phyloP scores from a whole-genome alignment of 2,888 invertebrate species.

The Coecobrya sp. region DNA sequence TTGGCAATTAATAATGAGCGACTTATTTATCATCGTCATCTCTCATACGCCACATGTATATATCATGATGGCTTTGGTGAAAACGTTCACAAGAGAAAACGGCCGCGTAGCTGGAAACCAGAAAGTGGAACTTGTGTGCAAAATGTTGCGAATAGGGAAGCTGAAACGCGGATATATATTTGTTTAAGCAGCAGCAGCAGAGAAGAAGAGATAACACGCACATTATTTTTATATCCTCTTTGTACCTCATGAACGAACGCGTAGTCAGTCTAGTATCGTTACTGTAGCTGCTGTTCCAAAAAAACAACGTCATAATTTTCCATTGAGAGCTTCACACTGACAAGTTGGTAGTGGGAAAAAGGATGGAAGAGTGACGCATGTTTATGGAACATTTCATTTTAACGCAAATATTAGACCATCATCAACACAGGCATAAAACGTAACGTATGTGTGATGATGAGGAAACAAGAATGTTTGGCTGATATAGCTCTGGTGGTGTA shows the following conservation, averaged over 20 bases:
- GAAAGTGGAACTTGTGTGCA: not conserved
- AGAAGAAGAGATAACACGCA: not conserved
- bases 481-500: too few species aligned
- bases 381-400: too few species aligned
- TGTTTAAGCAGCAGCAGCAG: not conserved
- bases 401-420: too few species aligned
- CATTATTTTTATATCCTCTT: not conserved
- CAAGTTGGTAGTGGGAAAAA: too few species aligned
- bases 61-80: not conserved
- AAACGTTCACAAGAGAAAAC: not conserved
- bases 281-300: not conserved
- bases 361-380: too few species aligned
- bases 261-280: not conserved
- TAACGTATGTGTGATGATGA: too few species aligned
- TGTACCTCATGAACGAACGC: not conserved
- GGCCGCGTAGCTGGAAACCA: not conserved
- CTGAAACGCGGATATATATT: not conserved
- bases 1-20: slow-evolving; percentile 44
- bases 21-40: slow-evolving; percentile 21
- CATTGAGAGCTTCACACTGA: too few species aligned
- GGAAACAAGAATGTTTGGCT: too few species aligned
- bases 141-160: not conserved
- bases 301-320: not conserved
- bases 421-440: too few species aligned
- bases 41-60: not conserved